These are phyloP conservation scores for Gallinago undulata DNA, from an alignment of 2,113 vertebrate genomes.

Conservation along the genomic window DNA sequence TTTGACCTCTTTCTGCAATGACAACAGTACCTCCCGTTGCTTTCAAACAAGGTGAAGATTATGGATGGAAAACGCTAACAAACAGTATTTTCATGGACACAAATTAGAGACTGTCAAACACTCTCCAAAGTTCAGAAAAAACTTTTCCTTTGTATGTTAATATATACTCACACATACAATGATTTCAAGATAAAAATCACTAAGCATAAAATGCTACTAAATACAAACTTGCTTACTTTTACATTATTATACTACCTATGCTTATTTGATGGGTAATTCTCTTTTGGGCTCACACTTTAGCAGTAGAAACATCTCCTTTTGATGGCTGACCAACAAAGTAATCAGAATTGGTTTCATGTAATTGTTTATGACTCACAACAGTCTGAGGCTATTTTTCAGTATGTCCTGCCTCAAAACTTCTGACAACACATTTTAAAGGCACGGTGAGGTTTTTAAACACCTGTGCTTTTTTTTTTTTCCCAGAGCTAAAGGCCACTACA, in stretches of 20 bases:
- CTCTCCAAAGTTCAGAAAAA: not conserved
- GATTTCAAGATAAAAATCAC: not conserved
- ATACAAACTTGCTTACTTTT: not conserved
- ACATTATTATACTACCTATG: too few relatives aligned
- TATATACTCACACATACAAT: not conserved
- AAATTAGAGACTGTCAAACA: not conserved
- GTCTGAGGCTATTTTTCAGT: not conserved
- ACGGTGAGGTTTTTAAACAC: not conserved
- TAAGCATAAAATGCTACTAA: not conserved
- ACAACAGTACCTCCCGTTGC: not conserved
- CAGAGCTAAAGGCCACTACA: not conserved
- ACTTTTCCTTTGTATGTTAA: not conserved
- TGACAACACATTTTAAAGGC: accelerated
- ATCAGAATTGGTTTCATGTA: not conserved
- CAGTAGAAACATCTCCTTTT: not conserved
- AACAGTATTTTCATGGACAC: not conserved
- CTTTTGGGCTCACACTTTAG: not conserved
- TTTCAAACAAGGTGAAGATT: not conserved
- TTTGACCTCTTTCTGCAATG: not conserved
- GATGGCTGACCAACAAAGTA: not conserved
- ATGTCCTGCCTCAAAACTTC: not conserved
- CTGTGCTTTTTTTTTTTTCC: not conserved
- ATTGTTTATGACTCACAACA: not conserved
- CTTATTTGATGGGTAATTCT: not conserved
- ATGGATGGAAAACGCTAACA: not conserved